Base-by-base conservation (phyloP, 2,888 invertebrate genomes). In the Mactromeris polynyma region DNA sequence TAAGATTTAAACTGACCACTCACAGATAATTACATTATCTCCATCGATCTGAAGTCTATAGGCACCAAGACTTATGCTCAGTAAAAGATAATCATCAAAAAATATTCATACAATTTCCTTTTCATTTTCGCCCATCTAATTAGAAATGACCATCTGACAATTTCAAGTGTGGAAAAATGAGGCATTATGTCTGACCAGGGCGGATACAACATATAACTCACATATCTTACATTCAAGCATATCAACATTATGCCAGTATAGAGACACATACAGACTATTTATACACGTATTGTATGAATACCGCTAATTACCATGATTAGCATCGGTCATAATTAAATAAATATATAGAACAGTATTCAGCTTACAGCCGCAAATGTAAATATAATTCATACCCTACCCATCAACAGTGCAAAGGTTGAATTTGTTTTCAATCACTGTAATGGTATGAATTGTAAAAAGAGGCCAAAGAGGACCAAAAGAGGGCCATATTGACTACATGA, bases 71-170 rank as follows among this genome's bases (percentile, higher is more conserved):
- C 31, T 42, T 79, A 87, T 77, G 78, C 51, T 78, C 78, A 38
- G 33, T 78, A 19, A 77, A 26, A 42, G 73, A 83, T 73, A 83
- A 73, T 42, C 77, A 87, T 90, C 87, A 85, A 73, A 90, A 90
- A 87, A 85, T 90, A 87, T 87, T 85, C 87, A 80, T 87, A 87
- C 82, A 80, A 73, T 90, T 79, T 86, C 84, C 87, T 51, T 73
- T 64, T 86, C 77, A 81, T 82, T 82, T 85, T 42, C 36, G 54
- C 36, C 38, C 46, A 81, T 87, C 79, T 87, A 87, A 90, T 90
- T 90, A 88, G 88, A 88, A 87, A 77, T 90, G 90, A 90, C 88
- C 88, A 85, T 11, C 42, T 36, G 69, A 26, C 86, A 73, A 31
- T 46, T 83, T 73, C 69, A 83, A 73, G 83, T 33, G 73, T 4